phyloP scores from a whole-genome alignment of 2,797 vertebrate species.

The Betta splendens region DNA sequence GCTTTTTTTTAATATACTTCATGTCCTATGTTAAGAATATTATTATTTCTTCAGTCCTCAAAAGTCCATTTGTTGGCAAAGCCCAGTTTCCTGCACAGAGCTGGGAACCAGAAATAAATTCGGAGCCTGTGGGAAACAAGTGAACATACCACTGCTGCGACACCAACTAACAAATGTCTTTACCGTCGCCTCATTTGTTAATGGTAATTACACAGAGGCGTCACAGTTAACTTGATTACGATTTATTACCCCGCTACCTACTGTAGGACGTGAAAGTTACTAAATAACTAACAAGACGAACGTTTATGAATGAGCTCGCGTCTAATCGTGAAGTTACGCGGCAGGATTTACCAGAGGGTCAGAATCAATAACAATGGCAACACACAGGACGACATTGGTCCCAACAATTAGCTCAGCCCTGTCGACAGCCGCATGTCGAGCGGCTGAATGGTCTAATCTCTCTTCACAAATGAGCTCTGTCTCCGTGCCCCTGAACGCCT shows the following conservation, averaged over 20 bases:
- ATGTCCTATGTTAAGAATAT: background rate
- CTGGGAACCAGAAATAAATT: slow-evolving; percentile 12
- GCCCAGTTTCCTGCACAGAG: slow-evolving; percentile 7
- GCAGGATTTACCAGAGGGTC: slow-evolving; percentile 27
- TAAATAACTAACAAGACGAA: slow-evolving; percentile 1
- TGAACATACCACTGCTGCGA: slow-evolving; percentile 3
- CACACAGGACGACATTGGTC: slow-evolving; percentile 56
- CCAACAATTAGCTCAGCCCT: slow-evolving; percentile 62
- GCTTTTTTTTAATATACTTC: slow-evolving; percentile 22
- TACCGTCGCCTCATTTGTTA: slow-evolving; percentile 28
- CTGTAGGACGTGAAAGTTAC: background rate
- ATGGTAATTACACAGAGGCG: slow-evolving; percentile 30
- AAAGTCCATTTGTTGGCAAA: slow-evolving; percentile 22
- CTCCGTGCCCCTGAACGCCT: slow-evolving; percentile 61
- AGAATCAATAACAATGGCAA: slow-evolving; percentile 53
- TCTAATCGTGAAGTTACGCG: slow-evolving; percentile 12
- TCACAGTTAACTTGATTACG: slow-evolving; percentile 25
- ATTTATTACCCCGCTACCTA: background rate
- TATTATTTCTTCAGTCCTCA: background rate
- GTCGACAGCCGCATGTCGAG: slow-evolving; percentile 40
- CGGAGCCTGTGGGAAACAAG: slow-evolving; percentile 7
- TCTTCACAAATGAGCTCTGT: slow-evolving; percentile 60
- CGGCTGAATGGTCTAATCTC: slow-evolving; percentile 58
- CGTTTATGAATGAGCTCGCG: background rate
- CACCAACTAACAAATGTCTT: slow-evolving; percentile 17